A percentile compares a stretch with the other conserved stretches of the same genome.
These are phyloP conservation scores for Acrobasis repandana DNA, from an alignment of 2,888 invertebrate species.

Conservation along the genomic window DNA sequence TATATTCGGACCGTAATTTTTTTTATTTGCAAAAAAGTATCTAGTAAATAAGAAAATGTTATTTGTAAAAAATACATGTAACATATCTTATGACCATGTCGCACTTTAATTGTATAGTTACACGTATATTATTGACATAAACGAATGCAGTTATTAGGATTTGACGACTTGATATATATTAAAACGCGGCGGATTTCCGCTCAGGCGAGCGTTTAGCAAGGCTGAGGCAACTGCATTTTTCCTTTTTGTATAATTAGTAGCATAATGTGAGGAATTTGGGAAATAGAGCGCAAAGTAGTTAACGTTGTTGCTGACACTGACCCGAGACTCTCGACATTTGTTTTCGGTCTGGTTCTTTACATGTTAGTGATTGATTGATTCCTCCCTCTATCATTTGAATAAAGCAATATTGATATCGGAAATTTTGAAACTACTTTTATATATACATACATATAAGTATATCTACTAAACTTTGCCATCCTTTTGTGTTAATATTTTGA, in stretches of 20 bases:
- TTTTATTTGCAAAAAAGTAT: no score
- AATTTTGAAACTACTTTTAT: background rate
- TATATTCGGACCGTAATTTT: no score
- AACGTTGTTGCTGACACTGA: conserved; percentile 49
- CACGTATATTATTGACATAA: conserved; percentile 14
- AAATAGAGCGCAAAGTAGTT: conserved; percentile 51
- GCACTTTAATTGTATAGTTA: background rate
- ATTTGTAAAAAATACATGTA: no score
- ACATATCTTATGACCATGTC: background rate
- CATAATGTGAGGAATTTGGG: conserved; percentile 35
- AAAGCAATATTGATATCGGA: background rate
- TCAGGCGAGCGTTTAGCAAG: conserved; percentile 20
- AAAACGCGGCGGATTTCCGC: conserved; percentile 22
- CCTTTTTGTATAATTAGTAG: conserved; percentile 25
- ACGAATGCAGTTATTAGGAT: conserved; percentile 10
- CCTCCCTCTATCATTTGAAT: background rate
- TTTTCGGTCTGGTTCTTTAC: conserved; percentile 47
- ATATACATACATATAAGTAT: no score
- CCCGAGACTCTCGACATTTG: conserved; percentile 39
- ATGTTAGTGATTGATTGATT: conserved; percentile 20
- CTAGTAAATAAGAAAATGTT: no score
- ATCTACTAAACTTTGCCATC: background rate
- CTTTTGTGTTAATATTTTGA: background rate
- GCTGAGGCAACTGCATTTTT: conserved; percentile 25
- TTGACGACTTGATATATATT: conserved; percentile 21